Conservation (phyloP, 2,113 vertebrate species). For the Pantherophis guttatus region DNA sequence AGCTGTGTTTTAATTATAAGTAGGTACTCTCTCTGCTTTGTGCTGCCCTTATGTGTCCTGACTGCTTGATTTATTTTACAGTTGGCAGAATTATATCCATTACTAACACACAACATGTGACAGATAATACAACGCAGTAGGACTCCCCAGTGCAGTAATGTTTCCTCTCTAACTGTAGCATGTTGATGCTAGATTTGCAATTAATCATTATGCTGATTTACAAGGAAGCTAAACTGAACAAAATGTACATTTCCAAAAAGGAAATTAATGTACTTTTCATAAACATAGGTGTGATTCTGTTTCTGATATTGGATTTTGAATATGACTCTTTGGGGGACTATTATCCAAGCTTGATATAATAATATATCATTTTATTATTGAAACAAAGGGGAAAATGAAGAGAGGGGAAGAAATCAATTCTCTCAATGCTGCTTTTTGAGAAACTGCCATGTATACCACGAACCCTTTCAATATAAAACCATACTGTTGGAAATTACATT, state of each 20-base stretch:
- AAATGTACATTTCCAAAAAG: neutral
- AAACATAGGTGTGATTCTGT: neutral
- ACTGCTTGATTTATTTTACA: conserved; percentile 34
- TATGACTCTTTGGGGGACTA: neutral
- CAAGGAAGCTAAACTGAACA: neutral
- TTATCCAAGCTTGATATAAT: neutral
- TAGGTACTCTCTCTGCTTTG: conserved; percentile 19
- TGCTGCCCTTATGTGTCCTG: neutral
- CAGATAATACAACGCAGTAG: neutral
- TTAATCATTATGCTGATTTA: neutral
- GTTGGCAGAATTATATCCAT: conserved; percentile 8
- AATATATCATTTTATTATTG: neutral
- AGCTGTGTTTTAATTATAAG: conserved; percentile 31
- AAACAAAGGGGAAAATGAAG: neutral
- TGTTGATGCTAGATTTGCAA: conserved; percentile 11
- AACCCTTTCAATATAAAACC: neutral
- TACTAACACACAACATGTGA: conserved; percentile 11
- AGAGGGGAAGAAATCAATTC: neutral
- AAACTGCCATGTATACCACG: neutral
- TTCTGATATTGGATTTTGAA: conserved; percentile 7
- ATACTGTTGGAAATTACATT: neutral
- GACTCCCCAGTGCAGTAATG: neutral
- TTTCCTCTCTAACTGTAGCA: conserved; percentile 25
- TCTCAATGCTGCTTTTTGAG: neutral
- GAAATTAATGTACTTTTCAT: neutral